These are phyloP conservation scores for Rosalia funebris DNA, from an alignment of 2,888 invertebrate species.

Conservation along the genomic window DNA sequence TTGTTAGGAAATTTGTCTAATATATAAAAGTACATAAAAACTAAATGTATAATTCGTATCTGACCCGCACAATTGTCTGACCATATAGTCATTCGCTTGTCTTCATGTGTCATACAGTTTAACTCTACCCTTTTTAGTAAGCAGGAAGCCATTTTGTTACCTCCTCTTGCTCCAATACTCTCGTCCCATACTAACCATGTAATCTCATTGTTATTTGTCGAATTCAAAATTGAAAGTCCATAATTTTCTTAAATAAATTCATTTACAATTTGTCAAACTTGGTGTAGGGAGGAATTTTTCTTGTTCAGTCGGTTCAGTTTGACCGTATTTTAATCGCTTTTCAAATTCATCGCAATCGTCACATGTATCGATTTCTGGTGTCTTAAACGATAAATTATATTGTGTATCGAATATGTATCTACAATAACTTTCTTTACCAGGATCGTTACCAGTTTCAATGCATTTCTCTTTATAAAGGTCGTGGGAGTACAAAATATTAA, in stretches of 20 bases:
- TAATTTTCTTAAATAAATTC: too few relatives aligned
- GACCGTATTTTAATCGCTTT: too few relatives aligned
- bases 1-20: constrained; percentile 8
- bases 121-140: constrained; percentile 6
- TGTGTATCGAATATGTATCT: constrained; percentile 1
- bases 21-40: constrained; percentile 8
- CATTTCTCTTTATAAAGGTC: neutral
- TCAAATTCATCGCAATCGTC: too few relatives aligned
- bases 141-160: too few relatives aligned
- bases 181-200: constrained; percentile 16
- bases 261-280: neutral
- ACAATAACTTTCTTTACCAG: constrained; percentile 10
- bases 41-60: constrained; percentile 2
- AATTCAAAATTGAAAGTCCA: too few relatives aligned
- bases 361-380: too few relatives aligned
- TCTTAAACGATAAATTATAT: too few relatives aligned
- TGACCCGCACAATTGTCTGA: constrained; percentile 10
- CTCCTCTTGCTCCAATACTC: too few relatives aligned
- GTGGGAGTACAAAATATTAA: neutral
- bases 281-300: neutral
- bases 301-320: too few relatives aligned
- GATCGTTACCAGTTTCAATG: constrained; percentile 5
- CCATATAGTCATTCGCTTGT: neutral
- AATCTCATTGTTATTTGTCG: too few relatives aligned
- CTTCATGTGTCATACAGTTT: constrained; percentile 8